Conservation (phyloP, 2,113 vertebrate species). For the Plestiodon gilberti region DNA sequence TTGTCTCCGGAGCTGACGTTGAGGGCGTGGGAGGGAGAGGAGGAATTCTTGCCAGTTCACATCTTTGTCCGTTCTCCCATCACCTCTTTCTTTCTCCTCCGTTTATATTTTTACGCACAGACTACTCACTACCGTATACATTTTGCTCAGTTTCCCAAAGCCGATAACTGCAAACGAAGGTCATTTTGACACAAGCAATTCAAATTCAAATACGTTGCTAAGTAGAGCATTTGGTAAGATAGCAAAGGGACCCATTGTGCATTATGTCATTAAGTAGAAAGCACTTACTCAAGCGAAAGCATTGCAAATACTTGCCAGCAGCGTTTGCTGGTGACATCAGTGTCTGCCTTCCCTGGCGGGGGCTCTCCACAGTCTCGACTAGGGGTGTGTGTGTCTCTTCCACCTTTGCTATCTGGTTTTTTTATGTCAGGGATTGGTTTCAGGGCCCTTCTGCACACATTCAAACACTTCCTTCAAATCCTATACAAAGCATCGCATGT, state of each 20-base stretch:
- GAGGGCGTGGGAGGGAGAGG: background rate
- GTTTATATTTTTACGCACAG: too few species aligned
- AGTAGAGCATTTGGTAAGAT: too few species aligned
- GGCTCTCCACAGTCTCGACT: background rate
- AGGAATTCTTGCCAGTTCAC: background rate
- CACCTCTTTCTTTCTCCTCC: background rate
- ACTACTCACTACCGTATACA: too few species aligned
- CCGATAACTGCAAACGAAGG: too few species aligned
- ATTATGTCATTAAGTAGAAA: too few species aligned
- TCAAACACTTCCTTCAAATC: too few species aligned
- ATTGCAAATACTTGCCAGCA: background rate
- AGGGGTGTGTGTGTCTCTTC: background rate
- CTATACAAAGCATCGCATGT: too few species aligned
- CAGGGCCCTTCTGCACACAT: background rate
- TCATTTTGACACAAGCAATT: too few species aligned
- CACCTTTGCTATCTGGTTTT: too few species aligned
- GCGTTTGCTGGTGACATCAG: background rate
- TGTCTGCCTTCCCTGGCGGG: background rate
- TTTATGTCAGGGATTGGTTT: background rate
- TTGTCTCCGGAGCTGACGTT: background rate
- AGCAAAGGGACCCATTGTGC: too few species aligned
- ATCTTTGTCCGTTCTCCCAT: background rate
- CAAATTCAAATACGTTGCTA: too few species aligned
- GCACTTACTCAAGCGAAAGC: background rate
- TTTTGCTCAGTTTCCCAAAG: too few species aligned